These are phyloP conservation scores for Halesus radiatus DNA, from an alignment of 1,140 invertebrate genomes.

Conservation along the genomic window DNA sequence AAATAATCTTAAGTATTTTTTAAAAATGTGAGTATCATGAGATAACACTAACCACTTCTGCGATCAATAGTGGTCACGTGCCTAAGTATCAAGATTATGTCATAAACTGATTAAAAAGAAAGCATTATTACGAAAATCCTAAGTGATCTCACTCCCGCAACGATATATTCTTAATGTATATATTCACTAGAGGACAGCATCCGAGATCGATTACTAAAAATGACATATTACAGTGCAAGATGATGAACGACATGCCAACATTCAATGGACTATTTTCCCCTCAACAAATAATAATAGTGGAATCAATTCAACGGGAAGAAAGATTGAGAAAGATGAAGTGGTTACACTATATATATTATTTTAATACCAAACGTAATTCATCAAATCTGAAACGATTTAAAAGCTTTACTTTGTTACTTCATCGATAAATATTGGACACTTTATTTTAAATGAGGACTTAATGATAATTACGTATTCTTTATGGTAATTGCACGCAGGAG, in stretches of 20 bases:
- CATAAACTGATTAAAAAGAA: too few relatives aligned
- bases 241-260: conserved; percentile 50
- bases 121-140: too few relatives aligned
- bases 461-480: background rate
- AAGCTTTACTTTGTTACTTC: too few relatives aligned
- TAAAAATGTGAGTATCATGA: too few relatives aligned
- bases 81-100: too few relatives aligned
- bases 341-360: too few relatives aligned
- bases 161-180: background rate
- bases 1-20: too few relatives aligned
- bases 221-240: conserved; percentile 53
- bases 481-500: too few relatives aligned
- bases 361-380: too few relatives aligned
- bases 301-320: background rate
- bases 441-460: background rate
- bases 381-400: too few relatives aligned
- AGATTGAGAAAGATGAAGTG: background rate
- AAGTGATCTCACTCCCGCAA: background rate
- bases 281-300: conserved; percentile 10
- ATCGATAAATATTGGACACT: background rate
- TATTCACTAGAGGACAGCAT: background rate
- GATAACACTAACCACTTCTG: too few relatives aligned
- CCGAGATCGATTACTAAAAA: conserved; percentile 47
- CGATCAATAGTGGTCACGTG: too few relatives aligned
- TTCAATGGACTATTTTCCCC: conserved; percentile 41